phyloP scores from a whole-genome alignment of 2,888 invertebrate species.

The Auanema sp. region DNA sequence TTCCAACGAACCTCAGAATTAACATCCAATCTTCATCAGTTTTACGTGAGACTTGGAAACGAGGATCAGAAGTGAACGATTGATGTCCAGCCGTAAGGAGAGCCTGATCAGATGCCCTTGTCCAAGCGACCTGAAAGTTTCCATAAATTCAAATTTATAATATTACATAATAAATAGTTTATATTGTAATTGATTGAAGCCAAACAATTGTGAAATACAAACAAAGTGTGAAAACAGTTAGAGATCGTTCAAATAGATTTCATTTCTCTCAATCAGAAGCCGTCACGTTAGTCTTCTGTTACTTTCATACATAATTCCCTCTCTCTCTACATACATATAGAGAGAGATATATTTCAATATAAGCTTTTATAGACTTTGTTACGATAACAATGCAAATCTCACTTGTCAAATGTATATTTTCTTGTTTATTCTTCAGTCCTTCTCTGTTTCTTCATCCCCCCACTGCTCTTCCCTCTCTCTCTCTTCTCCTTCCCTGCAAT shows the following conservation, averaged over 20 bases:
- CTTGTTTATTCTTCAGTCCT: too few relatives aligned
- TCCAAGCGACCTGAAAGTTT: conserved; percentile 53
- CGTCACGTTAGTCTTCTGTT: background rate
- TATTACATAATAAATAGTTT: conserved; percentile 1
- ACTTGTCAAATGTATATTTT: too few relatives aligned
- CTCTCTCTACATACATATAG: background rate
- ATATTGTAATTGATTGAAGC: conserved; percentile 9
- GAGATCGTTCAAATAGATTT: conserved; percentile 2
- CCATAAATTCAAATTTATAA: background rate
- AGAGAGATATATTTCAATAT: too few relatives aligned
- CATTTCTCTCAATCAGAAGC: conserved; percentile 4
- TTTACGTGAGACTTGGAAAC: conserved; percentile 57
- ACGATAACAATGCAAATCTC: background rate
- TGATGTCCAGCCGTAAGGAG: conserved; percentile 58
- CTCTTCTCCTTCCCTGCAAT: too few relatives aligned
- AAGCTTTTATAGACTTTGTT: background rate
- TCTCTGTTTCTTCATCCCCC: too few relatives aligned
- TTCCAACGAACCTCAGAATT: conserved; percentile 46
- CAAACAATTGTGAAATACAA: conserved; percentile 5
- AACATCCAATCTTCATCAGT: conserved; percentile 55
- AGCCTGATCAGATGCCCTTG: conserved; percentile 53
- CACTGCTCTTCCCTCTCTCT: too few relatives aligned
- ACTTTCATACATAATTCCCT: background rate
- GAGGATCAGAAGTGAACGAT: conserved; percentile 54
- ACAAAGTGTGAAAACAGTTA: conserved; percentile 1